Evolutionary conservation across 2,113 vertebrate species (phyloP).

Genomic region (Phaetusa simplex): DNA sequence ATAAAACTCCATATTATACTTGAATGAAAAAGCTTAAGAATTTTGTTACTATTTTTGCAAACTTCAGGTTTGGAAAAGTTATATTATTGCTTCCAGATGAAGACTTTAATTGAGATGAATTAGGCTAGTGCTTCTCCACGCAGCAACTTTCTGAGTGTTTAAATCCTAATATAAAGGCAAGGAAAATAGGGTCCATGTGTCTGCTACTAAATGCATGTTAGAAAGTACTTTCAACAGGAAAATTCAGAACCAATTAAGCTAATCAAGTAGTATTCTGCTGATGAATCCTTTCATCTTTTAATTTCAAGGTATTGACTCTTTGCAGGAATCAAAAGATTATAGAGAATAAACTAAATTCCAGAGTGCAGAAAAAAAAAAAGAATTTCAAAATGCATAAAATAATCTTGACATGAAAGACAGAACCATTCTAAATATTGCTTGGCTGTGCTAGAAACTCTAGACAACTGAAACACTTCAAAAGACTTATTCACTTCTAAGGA

Average conservation of each 20-base stretch:
- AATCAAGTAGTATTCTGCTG: neutral
- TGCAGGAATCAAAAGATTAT: neutral
- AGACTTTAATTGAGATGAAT: conserved; percentile 16
- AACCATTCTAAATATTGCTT: neutral
- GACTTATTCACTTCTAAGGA: neutral
- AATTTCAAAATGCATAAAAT: neutral
- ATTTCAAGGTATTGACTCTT: conserved; percentile 13
- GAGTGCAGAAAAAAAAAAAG: neutral
- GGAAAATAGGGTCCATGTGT: neutral
- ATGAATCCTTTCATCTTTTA: neutral
- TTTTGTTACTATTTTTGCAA: neutral
- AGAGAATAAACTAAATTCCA: neutral
- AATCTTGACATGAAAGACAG: neutral
- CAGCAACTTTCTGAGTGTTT: neutral
- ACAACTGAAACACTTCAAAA: neutral
- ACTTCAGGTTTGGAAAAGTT: neutral
- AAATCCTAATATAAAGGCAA: neutral
- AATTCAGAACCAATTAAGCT: conserved; percentile 1
- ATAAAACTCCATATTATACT: neutral
- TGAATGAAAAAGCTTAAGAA: neutral
- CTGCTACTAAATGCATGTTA: neutral
- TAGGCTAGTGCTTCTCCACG: neutral
- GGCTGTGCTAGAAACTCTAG: neutral
- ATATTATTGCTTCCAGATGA: conserved; percentile 23
- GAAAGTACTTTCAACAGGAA: neutral